Percentiles rank a stretch among this genome's conserved stretches.
Conservation (phyloP, 2,888 invertebrate genomes). For the Chalcosyrphus nemorum region DNA sequence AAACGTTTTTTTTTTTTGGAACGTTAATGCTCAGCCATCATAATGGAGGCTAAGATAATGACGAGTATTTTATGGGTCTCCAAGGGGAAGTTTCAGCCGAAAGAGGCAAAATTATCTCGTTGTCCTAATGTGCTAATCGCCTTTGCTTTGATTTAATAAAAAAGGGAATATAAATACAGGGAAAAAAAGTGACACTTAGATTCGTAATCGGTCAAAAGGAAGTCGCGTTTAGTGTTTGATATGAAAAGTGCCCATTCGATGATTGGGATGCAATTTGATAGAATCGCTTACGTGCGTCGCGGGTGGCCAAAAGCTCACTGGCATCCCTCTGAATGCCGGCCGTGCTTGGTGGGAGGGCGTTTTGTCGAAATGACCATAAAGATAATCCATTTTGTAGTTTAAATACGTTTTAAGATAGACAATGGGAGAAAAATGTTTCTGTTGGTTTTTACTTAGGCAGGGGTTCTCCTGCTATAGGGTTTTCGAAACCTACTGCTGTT, state of each 20-base stretch:
- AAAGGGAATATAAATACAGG: not conserved
- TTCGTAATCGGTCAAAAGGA: slow-evolving; percentile 25
- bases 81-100: not conserved
- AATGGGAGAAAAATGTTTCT: too few relatives aligned
- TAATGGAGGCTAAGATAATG: slow-evolving; percentile 42
- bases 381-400: too few relatives aligned
- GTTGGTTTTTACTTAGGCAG: too few relatives aligned
- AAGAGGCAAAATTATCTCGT: slow-evolving; percentile 18
- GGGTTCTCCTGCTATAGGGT: too few relatives aligned
- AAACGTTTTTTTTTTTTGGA: slow-evolving; percentile 12
- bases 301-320: not conserved
- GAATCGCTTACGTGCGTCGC: not conserved
- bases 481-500: too few relatives aligned
- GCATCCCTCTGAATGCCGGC: too few relatives aligned
- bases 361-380: too few relatives aligned
- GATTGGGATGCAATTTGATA: not conserved
- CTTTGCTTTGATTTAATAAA: slow-evolving; percentile 37
- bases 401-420: too few relatives aligned
- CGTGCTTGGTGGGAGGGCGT: too few relatives aligned
- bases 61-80: slow-evolving; percentile 28
- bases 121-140: slow-evolving; percentile 32
- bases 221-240: slow-evolving; percentile 26
- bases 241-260: not conserved
- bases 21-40: slow-evolving; percentile 46
- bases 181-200: not conserved